Base-by-base conservation (phyloP, 2,888 invertebrate genomes). In the Amiota communis region DNA sequence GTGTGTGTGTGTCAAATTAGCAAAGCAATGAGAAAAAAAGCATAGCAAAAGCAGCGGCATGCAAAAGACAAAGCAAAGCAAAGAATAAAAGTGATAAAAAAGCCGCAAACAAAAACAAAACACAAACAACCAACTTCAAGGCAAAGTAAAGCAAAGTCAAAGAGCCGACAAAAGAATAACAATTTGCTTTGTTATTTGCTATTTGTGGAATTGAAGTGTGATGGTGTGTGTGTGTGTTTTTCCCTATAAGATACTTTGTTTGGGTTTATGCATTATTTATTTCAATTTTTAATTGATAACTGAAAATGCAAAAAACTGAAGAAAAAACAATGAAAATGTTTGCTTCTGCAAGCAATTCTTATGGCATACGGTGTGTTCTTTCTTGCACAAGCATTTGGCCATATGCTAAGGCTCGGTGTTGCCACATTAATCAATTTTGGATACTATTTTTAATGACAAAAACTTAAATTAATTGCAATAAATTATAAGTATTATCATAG, bases 51-150 rank as follows among this genome's bases (percentile, higher is more conserved):
- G 53, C 51, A 46, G 36, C 64, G 46, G 64, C 46, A 51, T 67
- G 67, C 51, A 15, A 20, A 67, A 67, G 23, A 23, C 23, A 67
- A 20, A 13, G 68, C 68, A 68, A 68, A 68, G 51, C 11, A 20
- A 69, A 57, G 15, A 46, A n/a, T 8, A 13, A 68, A 1, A 47
- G 47, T 20, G 53, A 69, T 8, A 36, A 56, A 70, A 71, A 71
- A 71, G 71, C 71, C 71, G 71, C 71, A 71, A 64, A 63, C 71
- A 51, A 71, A 64, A 51, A 63, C 61, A 71, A 71, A 70, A 70
- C 46, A 46, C 17, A 59, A 36, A 36, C 36, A 36, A 36, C 36
- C n/a, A n/a, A 36, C 23, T 23, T 23, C 64, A 23, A 64, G 46
- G 13, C 56, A 70, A 64, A 65, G 13, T 20, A 70, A 64, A 65